Conservation (phyloP, 1,140 invertebrate genomes). For the Coenobita brevimanus region DNA sequence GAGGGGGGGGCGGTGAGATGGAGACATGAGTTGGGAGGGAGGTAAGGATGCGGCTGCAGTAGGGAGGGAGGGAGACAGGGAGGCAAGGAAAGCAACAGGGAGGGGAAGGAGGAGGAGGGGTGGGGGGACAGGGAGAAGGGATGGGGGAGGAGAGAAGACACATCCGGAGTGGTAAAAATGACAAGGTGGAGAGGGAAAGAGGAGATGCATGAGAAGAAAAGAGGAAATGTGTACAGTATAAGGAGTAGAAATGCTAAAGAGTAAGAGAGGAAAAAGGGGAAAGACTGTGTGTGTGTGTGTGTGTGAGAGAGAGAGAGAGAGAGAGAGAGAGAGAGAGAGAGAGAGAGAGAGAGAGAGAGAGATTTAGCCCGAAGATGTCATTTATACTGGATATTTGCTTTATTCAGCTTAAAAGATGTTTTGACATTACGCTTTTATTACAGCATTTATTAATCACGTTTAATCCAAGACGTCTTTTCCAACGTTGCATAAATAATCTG, state of each 20-base stretch:
- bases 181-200: neutral
- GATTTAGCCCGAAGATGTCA: too few relatives aligned
- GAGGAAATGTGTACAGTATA: neutral
- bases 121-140: neutral
- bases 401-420: too few relatives aligned
- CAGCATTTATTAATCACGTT: too few relatives aligned
- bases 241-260: neutral
- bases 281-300: neutral
- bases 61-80: neutral
- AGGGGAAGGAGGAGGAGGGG: neutral
- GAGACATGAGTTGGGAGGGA: neutral
- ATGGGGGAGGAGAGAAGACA: too few relatives aligned
- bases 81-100: neutral
- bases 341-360: neutral
- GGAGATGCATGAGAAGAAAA: neutral
- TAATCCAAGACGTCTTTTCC: too few relatives aligned
- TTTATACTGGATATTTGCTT: too few relatives aligned
- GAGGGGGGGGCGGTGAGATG: neutral
- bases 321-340: slow-evolving; percentile 11
- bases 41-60: neutral
- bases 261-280: neutral
- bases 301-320: neutral
- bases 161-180: too few relatives aligned
- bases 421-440: too few relatives aligned
- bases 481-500: too few relatives aligned